Evolutionary conservation across 2,888 invertebrate species (phyloP), one percentile per base, ranked within the genome.

Genomic region (Hydraecia micacea): DNA sequence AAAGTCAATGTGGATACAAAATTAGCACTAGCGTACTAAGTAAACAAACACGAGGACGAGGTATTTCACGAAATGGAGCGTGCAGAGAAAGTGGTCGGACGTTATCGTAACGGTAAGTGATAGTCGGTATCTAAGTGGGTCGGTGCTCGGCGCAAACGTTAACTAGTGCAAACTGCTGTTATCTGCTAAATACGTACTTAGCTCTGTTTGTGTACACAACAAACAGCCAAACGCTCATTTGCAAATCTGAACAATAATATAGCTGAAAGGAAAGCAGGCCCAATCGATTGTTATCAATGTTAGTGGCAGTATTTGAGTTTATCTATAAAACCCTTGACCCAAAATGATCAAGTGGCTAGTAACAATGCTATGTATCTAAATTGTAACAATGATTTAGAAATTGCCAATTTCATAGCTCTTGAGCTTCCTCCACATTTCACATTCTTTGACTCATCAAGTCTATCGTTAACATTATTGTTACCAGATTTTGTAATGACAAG

Each of bases 81-180:
- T 88, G 89, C 86, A 94, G 96, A 94, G 95, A 96, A 96, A 96
- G 95, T 94, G 91, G 90, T 88, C 90, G 90, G 89, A 90, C 90
- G 92, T 93, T 94, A 94, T 94, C 94, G 89, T 91, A 92, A 91
- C 91, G 89, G 91, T 91, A 90, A 90, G 90, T 91, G 95, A 95
- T 95, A 95, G 92, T 90, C 88, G 80, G 90, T 96, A 96, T 96
- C 96, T 95, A 96, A 93, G 94, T 96, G 90, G 96, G 95, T 94
- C 96, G 93, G 88, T 90, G 92, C 91, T 85, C 84, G 81, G 73
- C 77, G 90, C 88, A 89, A 85, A 91, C 91, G 88, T 88, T 87
- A 91, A 93, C 94, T 93, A 91, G 93, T 91, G 91, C 94, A 91
- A 93, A 93, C 93, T 91, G 91, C 91, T 91, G 89, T 92, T 95